Percentiles rank a stretch among this genome's conserved stretches.
These are phyloP conservation scores for Channa maculata DNA, from an alignment of 2,113 vertebrate species.

Conservation along the genomic window DNA sequence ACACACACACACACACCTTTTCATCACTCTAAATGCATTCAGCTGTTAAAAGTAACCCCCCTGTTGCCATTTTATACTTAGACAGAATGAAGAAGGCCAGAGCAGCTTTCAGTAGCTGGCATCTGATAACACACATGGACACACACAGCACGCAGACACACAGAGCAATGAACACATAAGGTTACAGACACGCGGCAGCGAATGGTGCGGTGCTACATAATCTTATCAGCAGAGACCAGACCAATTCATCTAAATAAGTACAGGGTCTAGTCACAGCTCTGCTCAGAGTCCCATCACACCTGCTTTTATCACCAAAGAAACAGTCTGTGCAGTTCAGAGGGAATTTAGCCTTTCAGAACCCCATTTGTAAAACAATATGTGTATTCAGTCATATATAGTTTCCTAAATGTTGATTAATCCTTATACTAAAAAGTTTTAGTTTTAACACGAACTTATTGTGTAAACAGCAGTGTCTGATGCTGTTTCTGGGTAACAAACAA, in stretches of 20 bases:
- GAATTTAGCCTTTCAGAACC: not conserved
- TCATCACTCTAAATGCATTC: conserved; percentile 34
- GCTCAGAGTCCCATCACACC: conserved; percentile 59
- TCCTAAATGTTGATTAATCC: not conserved
- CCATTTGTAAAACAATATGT: not conserved
- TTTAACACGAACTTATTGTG: not conserved
- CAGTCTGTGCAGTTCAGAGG: not conserved
- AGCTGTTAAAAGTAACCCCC: conserved; percentile 19
- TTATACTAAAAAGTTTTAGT: not conserved
- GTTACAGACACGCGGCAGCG: not conserved
- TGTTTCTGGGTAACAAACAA: conserved; percentile 7
- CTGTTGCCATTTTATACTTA: conserved; percentile 1
- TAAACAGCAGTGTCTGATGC: not conserved
- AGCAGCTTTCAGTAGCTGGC: conserved; percentile 28
- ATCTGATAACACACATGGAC: conserved; percentile 36
- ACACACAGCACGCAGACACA: not conserved
- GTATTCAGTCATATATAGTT: not conserved
- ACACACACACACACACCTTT: not conserved
- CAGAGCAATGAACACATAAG: not conserved
- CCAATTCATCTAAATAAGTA: conserved; percentile 41
- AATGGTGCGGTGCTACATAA: not conserved
- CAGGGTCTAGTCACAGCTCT: conserved; percentile 26
- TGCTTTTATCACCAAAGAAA: conserved; percentile 47
- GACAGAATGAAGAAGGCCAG: conserved; percentile 41
- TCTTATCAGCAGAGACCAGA: conserved; percentile 55